Evolutionary conservation across 2,113 vertebrate species (phyloP).

Genomic region (Kryptolebias marmoratus): DNA sequence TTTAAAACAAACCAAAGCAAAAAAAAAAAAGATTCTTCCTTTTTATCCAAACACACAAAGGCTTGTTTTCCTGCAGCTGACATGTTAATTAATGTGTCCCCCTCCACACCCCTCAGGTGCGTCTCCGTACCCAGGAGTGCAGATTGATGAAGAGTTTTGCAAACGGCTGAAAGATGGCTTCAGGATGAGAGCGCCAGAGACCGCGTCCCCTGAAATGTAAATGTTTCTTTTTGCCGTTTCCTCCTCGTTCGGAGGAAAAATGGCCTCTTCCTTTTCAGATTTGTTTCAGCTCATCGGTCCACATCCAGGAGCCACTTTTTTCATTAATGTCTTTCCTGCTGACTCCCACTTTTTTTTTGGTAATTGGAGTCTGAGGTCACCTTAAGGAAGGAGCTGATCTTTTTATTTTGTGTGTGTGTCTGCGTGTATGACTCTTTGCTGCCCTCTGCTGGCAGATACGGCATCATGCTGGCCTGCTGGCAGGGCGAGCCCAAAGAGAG

Average conservation of each 20-base stretch:
- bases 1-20: background rate
- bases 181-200: constrained; percentile 94
- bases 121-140: constrained; percentile 95
- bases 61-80: background rate
- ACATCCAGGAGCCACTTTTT: background rate
- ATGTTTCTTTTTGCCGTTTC: constrained; percentile 35
- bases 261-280: background rate
- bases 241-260: background rate
- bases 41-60: constrained; percentile 5
- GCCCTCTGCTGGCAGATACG: constrained; percentile 85
- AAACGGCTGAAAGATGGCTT: constrained; percentile 93
- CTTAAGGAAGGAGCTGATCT: background rate
- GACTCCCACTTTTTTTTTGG: background rate
- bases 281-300: background rate
- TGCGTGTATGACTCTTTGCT: constrained; percentile 38
- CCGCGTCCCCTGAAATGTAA: constrained; percentile 95
- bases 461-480: constrained; percentile 97
- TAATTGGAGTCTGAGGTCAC: background rate
- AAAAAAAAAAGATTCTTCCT: background rate
- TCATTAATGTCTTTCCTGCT: constrained; percentile 8
- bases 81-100: background rate
- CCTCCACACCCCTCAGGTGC: constrained; percentile 81
- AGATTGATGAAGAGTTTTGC: constrained; percentile 98
- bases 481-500: constrained; percentile 92
- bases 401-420: background rate